Percentiles rank a stretch among this genome's conserved stretches.
These are phyloP conservation scores for Hemiprocne comata DNA, from an alignment of 2,113 vertebrate species.

Conservation along the genomic window DNA sequence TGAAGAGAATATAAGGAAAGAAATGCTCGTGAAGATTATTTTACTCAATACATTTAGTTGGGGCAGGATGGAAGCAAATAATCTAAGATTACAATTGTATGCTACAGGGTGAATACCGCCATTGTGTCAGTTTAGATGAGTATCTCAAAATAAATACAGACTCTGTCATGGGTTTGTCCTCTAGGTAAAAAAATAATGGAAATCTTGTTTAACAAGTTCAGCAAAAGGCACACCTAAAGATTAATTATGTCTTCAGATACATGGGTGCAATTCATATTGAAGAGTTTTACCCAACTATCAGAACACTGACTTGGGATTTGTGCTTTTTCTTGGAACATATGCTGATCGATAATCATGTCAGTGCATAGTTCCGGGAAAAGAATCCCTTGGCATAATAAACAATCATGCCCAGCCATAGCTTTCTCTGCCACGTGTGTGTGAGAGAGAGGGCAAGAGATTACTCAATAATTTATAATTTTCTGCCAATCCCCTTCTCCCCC, in stretches of 20 bases:
- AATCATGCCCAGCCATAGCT: not conserved
- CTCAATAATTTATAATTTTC: not conserved
- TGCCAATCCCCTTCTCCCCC: not conserved
- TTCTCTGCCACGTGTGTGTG: not conserved
- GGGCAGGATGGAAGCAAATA: not conserved
- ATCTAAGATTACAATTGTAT: slow-evolving; percentile 15
- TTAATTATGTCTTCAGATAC: slow-evolving; percentile 49
- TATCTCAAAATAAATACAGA: slow-evolving; percentile 71
- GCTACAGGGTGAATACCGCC: slow-evolving; percentile 1
- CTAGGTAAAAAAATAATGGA: slow-evolving; percentile 61
- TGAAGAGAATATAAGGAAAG: not conserved
- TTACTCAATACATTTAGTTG: not conserved
- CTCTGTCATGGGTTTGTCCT: slow-evolving; percentile 67
- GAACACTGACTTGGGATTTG: not conserved
- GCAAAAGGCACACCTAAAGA: slow-evolving; percentile 65
- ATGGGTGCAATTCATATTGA: not conserved
- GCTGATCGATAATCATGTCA: not conserved
- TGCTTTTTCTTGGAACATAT: not conserved
- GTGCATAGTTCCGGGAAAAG: not conserved
- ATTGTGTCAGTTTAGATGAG: slow-evolving; percentile 71
- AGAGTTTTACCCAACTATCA: not conserved
- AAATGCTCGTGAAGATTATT: not conserved
- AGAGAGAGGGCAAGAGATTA: not conserved
- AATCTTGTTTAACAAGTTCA: slow-evolving; percentile 75
- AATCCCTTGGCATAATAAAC: not conserved